Base-by-base conservation (phyloP, 2,888 invertebrate genomes). In the Polydrusus tereticollis region DNA sequence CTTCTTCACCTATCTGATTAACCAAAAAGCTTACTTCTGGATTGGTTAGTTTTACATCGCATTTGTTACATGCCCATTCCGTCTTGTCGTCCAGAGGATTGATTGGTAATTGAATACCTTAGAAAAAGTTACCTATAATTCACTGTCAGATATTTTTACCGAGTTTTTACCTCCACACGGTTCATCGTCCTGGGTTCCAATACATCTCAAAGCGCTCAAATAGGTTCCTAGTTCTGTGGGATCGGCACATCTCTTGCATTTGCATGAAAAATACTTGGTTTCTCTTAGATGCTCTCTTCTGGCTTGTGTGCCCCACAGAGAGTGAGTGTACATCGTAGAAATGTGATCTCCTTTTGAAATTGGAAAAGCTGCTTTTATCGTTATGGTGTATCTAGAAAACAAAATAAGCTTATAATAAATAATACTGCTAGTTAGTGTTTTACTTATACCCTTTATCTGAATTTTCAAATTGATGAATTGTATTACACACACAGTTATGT, bases 241-340 rank as follows among this genome's bases (percentile, higher is more conserved):
- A 84, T 95, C 95, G 41, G 87, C 84, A 78, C 95, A 95, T 75
- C 95, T 89, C 63, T 86, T 82, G 82, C 95, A 95, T 43, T 71
- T 76, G 52, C 95, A 95, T 0, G 87, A 83, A 77, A 95, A 95
- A 81, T 94, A 94, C 85, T 95, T 95, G 0, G 93, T 93, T 72
- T 92, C 90, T 76, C 88, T 87, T 20, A 95, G 86, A 86, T 95
- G 95, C 77, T 93, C 92, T 72, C 93, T 88, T 76, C 96, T 88
- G 38, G 92, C 91, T 82, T 92, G 91, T 0, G 95, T 95, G 0
- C 94, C 93, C 96, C 96, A 96, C 72, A 96, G 85, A 8, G 94
- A 93, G 81, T 96, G 95, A 4, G 95, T 94, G 79, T 96, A 96
- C 89, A 93, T 94, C 0, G 95, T 95, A 7, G 91, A 90, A 33